A percentile compares a stretch with the other conserved stretches of the same genome.
phyloP scores from a whole-genome alignment of 2,113 vertebrate genomes.

The Hippocampus zosterae region DNA sequence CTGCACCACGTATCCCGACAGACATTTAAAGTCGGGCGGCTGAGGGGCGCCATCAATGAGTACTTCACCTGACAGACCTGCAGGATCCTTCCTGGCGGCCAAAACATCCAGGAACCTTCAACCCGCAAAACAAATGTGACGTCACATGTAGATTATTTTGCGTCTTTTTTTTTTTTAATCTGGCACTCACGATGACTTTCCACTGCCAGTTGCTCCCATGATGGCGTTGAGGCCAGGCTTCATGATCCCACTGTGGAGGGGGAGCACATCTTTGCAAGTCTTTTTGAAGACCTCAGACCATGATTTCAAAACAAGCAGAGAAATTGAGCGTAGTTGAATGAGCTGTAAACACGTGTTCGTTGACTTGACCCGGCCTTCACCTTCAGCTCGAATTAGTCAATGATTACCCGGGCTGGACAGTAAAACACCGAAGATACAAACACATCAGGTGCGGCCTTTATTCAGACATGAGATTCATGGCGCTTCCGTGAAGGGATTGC shows the following conservation, averaged over 20 bases:
- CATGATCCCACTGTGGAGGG: slow-evolving; percentile 84
- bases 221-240: slow-evolving; percentile 91
- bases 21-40: slow-evolving; percentile 89
- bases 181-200: slow-evolving; percentile 91
- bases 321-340: not conserved
- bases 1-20: slow-evolving; percentile 92
- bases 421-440: slow-evolving; percentile 10
- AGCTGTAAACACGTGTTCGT: not conserved
- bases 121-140: not conserved
- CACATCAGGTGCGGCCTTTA: not conserved
- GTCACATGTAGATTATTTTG: not conserved
- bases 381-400: slow-evolving; percentile 31
- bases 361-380: slow-evolving; percentile 10
- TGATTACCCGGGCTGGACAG: slow-evolving; percentile 29
- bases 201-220: slow-evolving; percentile 90
- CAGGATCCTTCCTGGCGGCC: slow-evolving; percentile 75
- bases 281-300: not conserved
- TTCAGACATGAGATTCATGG: not conserved
- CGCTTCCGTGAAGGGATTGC: not conserved
- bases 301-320: not conserved
- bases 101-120: slow-evolving; percentile 77
- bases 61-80: slow-evolving; percentile 65
- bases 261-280: not conserved
- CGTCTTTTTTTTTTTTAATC: not conserved
- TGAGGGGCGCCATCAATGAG: slow-evolving; percentile 83